Evolutionary conservation across 2,888 invertebrate species (phyloP).

Genomic region (Anoplius nigerrimus): DNA sequence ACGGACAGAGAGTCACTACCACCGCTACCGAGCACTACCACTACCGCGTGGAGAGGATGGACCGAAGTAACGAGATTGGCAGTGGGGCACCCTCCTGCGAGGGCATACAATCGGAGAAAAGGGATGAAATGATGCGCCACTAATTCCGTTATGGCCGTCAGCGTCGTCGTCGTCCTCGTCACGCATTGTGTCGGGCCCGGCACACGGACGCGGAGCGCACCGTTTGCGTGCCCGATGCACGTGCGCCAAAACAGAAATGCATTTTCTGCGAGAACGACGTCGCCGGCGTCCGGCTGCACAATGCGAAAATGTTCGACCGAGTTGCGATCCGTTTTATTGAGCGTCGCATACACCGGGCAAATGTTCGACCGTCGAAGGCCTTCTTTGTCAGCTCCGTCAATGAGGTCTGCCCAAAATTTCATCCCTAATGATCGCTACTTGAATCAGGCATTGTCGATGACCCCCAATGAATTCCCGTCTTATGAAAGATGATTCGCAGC

Average conservation of each 20-base stretch:
- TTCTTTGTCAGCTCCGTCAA: too few species aligned
- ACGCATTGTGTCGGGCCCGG: slow-evolving; percentile 46
- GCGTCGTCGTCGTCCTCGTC: slow-evolving; percentile 38
- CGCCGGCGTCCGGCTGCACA: neutral
- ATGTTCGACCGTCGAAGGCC: too few species aligned
- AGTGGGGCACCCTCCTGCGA: slow-evolving; percentile 14
- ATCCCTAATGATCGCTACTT: neutral
- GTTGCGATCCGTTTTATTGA: too few species aligned
- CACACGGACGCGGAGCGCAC: slow-evolving; percentile 15
- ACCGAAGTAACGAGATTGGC: slow-evolving; percentile 55
- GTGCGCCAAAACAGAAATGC: slow-evolving; percentile 49
- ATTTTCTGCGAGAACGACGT: slow-evolving; percentile 24
- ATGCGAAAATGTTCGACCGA: too few species aligned
- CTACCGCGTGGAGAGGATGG: slow-evolving; percentile 17
- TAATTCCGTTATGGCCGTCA: slow-evolving; percentile 69
- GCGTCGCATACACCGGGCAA: too few species aligned
- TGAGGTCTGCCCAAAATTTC: neutral
- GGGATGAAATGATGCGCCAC: slow-evolving; percentile 68
- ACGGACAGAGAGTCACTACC: slow-evolving; percentile 23
- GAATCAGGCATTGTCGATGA: too few species aligned
- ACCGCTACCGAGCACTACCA: too few species aligned
- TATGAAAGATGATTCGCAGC: too few species aligned
- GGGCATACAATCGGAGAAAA: slow-evolving; percentile 55
- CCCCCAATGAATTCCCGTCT: too few species aligned
- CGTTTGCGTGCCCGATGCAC: slow-evolving; percentile 37